Evolutionary conservation across 2,888 invertebrate species (phyloP), one percentile per base, ranked within the genome.

Genomic region (Frankliniella fusca): DNA sequence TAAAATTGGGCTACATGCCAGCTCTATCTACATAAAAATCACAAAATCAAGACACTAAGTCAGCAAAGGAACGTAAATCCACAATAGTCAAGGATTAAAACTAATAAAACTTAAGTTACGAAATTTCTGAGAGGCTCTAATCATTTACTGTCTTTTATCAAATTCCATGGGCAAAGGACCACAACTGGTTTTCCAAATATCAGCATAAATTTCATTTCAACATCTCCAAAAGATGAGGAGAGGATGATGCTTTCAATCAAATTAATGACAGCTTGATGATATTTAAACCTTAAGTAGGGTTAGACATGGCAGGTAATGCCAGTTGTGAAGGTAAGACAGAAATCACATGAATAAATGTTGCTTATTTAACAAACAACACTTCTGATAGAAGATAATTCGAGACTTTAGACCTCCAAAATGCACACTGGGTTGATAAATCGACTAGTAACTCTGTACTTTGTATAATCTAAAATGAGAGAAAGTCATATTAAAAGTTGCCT

Each of bases 361-460:
- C 38, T 5, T 38, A 38, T 38, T 38, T 38, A 38, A 38, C 38
- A 38, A 38, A 38, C 3, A 5, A 38, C 38, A 38, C 38, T 38
- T 38, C 5, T 38, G 38, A 38, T 3, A 38, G 38, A 38, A 38
- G 38, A 38, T 38, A 3, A 38, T 38, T 38, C 5, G 38, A 38
- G 38, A 38, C 38, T 38, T 38, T 38, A 38, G 38, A 38, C 38
- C 61, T 61, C 61, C 18, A 61, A 76, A 76, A 76, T 76, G 70
- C 23, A 76, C 70, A 76, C 70, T 76, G 70, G 70, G 70, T 76
- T 61, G 61, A 76, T 27, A 76, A 76, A 76, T 76, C 23, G 70
- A 76, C 70, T 76, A 76, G 70, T 76, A 76, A 76, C 27, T 76
- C 70, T 27, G 27, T 76, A 76, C 70, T 76, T 27, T 23, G 27